phyloP scores from a whole-genome alignment of 2,113 vertebrate species.

The Fregata magnificens region DNA sequence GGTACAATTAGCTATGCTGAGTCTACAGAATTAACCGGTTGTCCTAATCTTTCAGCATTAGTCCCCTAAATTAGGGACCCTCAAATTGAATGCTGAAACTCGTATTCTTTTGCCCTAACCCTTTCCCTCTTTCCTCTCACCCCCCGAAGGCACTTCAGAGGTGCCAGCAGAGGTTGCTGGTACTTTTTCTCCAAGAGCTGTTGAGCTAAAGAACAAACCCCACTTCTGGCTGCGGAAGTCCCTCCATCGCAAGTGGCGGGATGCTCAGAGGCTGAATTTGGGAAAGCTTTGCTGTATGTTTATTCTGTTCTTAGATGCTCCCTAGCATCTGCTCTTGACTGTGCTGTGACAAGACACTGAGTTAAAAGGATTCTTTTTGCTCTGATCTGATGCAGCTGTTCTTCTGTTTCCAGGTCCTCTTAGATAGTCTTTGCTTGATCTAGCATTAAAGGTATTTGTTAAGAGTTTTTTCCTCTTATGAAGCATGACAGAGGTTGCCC shows the following conservation, averaged over 20 bases:
- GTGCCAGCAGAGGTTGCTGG: background rate
- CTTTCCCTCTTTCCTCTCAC: background rate
- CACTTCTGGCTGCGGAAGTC: rapidly evolving
- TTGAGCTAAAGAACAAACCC: background rate
- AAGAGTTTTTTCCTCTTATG: background rate
- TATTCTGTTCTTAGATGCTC: background rate
- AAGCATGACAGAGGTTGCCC: background rate
- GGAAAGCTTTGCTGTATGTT: background rate
- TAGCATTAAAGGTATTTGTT: background rate
- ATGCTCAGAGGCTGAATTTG: background rate
- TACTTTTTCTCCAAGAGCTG: background rate
- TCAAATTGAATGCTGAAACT: background rate
- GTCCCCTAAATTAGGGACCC: background rate
- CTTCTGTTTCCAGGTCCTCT: background rate
- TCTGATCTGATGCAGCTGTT: background rate
- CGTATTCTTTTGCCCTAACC: rapidly evolving
- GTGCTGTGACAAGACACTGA: background rate
- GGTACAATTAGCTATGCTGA: background rate
- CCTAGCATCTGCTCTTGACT: background rate
- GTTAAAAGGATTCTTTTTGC: background rate
- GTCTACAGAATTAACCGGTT: background rate
- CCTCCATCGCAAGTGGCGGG: rapidly evolving
- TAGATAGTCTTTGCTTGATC: background rate
- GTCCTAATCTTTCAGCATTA: background rate
- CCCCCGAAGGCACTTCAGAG: rapidly evolving